Percentiles rank a stretch among this genome's conserved stretches.
These are phyloP conservation scores for Syrmaticus mikado DNA, from an alignment of 2,113 vertebrate genomes.

Conservation along the genomic window DNA sequence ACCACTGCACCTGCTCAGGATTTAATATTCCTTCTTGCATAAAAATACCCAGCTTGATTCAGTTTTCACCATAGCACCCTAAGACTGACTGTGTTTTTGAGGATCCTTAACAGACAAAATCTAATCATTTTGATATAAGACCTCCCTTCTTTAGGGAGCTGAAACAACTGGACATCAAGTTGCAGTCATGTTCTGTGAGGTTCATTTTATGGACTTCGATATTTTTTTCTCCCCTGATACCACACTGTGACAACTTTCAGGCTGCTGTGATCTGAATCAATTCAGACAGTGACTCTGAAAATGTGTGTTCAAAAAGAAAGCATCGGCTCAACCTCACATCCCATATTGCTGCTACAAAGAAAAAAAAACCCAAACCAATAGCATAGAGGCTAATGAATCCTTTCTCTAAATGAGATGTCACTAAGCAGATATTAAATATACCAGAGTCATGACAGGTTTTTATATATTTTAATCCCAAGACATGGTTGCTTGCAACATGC, in stretches of 20 bases:
- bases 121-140: not conserved
- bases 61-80: not conserved
- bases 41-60: slow-evolving; percentile 21
- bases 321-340: not conserved
- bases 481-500: not conserved
- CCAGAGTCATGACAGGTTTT: slow-evolving; percentile 12
- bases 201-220: not conserved
- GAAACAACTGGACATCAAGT: not conserved
- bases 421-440: slow-evolving; percentile 30
- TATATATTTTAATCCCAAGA: slow-evolving; percentile 32
- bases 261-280: not conserved
- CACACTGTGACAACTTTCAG: not conserved
- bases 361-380: not conserved
- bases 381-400: slow-evolving; percentile 7
- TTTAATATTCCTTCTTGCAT: slow-evolving; percentile 38
- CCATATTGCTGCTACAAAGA: not conserved
- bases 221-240: not conserved
- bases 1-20: slow-evolving; percentile 56
- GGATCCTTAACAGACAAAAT: not conserved
- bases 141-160: not conserved
- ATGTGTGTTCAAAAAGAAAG: not conserved
- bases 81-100: not conserved
- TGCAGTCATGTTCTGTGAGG: not conserved
- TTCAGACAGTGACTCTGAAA: not conserved
- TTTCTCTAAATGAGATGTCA: slow-evolving; percentile 37